Evolutionary conservation across 2,797 vertebrate genomes (phyloP), one percentile per base, ranked within the genome.

Genomic region (Enteromius trimaculatus): DNA sequence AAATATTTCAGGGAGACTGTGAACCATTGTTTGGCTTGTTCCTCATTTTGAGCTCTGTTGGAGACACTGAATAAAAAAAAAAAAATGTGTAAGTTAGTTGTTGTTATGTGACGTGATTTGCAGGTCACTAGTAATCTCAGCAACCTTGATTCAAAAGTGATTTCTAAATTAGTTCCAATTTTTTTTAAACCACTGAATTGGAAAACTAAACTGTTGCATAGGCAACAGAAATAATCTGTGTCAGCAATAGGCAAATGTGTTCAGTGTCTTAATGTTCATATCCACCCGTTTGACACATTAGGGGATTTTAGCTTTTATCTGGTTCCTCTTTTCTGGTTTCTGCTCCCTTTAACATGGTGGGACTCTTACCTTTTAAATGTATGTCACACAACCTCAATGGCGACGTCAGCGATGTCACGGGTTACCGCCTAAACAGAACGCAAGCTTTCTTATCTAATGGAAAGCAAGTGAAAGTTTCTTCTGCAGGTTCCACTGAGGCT

Each of bases 341-440:
- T 39, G 16, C 77, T n/a, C 55, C 62, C 81, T 80, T 76, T 78
- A 65, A 68, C 47, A 6, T 23, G 78, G 17, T 51, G n/a, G 55
- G 21, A 26, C 58, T 64, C 44, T 72, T 72, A 23, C 72, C 37
- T 87, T 82, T 79, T 71, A 77, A 78, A 71, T 82, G 44, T 80
- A 37, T 68, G 70, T 87, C 81, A 83, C 74, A 34, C 58, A 87
- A 85, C 66, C 44, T 85, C 71, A 72, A 81, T 34, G 26, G 21
- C 49, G 31, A 70, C 21, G 3, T 83, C 42, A 55, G 47, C 14
- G 31, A 68, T 70, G 26, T 81, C 53, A 82, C 62, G 44, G 70
- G 60, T 65, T 58, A 58, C 44, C 31, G 31, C 37, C 55, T 51
- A n/a, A 70, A 47, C 42, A 9, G 6, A 37, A 74, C 9, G 4